Evolutionary conservation across 2,888 invertebrate species (phyloP).

Genomic region (Apocheima hispidaria): DNA sequence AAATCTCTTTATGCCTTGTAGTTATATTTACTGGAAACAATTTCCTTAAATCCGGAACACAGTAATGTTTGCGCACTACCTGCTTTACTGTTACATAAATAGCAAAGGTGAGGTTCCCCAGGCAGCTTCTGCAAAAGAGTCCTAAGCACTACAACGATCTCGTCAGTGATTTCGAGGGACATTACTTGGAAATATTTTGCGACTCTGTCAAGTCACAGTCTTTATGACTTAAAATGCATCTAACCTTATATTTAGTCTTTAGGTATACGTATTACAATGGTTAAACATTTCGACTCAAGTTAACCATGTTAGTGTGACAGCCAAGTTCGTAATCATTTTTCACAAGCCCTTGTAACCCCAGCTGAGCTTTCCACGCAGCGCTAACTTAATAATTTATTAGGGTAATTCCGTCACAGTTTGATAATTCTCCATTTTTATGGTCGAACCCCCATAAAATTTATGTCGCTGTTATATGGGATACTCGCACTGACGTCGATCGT

Average conservation of each 20-base stretch:
- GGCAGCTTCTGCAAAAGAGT: no score
- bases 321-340: slow-evolving; percentile 4
- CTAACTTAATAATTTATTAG: slow-evolving; percentile 64
- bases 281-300: neutral
- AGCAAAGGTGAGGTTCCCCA: no score
- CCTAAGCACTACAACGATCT: no score
- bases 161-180: neutral
- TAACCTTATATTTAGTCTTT: no score
- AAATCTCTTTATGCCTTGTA: no score
- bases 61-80: no score
- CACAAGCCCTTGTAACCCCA: slow-evolving; percentile 25
- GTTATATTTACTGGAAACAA: no score
- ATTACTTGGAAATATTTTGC: neutral
- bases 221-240: no score
- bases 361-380: slow-evolving; percentile 48
- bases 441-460: slow-evolving; percentile 65
- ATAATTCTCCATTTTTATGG: slow-evolving; percentile 69
- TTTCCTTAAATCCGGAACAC: no score
- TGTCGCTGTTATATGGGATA: slow-evolving; percentile 58
- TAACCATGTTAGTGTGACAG: neutral
- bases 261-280: no score
- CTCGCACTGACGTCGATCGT: slow-evolving; percentile 51
- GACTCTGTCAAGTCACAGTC: no score
- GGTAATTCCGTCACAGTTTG: slow-evolving; percentile 66
- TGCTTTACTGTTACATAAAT: no score